Percentiles rank a stretch among this genome's conserved stretches.
These are phyloP conservation scores for Drosophila mayri DNA, from an alignment of 1,140 invertebrate genomes.

Conservation along the genomic window DNA sequence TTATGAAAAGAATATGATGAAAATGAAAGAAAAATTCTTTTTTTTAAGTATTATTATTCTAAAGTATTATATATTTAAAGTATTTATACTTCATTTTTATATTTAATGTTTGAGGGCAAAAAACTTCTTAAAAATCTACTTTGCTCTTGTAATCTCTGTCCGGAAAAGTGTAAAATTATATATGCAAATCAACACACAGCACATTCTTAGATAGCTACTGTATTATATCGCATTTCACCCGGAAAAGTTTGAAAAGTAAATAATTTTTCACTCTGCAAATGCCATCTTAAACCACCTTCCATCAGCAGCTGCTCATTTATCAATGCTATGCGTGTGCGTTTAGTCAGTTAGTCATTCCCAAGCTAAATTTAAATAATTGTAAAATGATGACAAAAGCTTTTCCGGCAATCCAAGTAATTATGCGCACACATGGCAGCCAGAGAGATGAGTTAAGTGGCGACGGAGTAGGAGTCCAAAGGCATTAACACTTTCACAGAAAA, in stretches of 20 bases:
- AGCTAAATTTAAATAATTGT: constrained; percentile 61
- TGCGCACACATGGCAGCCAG: constrained; percentile 51
- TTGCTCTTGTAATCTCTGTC: background rate
- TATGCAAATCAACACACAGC: constrained; percentile 25
- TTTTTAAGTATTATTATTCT: too few species aligned
- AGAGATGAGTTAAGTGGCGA: constrained; percentile 16
- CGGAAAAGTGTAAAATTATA: constrained; percentile 23
- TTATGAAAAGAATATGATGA: background rate
- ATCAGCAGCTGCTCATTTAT: constrained; percentile 45
- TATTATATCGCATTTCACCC: background rate
- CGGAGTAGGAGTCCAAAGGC: background rate
- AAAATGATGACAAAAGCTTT: constrained; percentile 64
- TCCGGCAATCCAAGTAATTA: constrained; percentile 51
- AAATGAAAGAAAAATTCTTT: background rate
- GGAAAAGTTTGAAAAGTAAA: constrained; percentile 28
- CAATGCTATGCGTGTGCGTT: constrained; percentile 16
- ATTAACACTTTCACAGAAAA: constrained; percentile 45
- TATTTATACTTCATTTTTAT: background rate
- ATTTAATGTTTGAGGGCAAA: background rate
- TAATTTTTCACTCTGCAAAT: constrained; percentile 38
- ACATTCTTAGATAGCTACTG: background rate
- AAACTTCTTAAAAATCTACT: background rate
- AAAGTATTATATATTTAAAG: background rate
- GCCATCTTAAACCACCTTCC: constrained; percentile 6
- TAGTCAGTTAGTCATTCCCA: constrained; percentile 39